A percentile compares a stretch with the other conserved stretches of the same genome.
phyloP scores from a whole-genome alignment of 37 sponge, comb jelly and placozoan genomes.

The Oopsacas minuta region DNA sequence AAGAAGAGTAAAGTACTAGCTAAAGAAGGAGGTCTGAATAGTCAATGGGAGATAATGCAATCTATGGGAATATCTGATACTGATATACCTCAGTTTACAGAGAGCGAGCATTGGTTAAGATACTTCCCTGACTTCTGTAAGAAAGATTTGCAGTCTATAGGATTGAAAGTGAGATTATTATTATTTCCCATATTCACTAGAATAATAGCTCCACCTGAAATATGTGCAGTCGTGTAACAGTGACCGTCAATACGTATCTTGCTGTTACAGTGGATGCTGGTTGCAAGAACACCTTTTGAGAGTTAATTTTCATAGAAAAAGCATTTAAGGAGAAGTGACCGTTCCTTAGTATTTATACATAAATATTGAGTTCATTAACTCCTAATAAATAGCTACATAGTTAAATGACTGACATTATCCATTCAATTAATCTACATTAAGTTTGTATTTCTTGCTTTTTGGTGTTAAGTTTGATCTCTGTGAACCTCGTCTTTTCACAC shows the following conservation, averaged over 20 bases:
- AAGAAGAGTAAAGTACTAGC: slow-evolving; percentile 77
- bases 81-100: slow-evolving; percentile 85
- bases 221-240: no score
- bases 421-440: background rate
- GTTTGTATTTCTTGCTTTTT: background rate
- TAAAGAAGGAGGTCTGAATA: slow-evolving; percentile 48
- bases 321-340: no score
- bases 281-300: no score
- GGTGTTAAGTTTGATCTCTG: background rate
- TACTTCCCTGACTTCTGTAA: slow-evolving; percentile 78
- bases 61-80: slow-evolving; percentile 50
- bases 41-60: slow-evolving; percentile 95
- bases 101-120: slow-evolving; percentile 68
- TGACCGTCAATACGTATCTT: no score
- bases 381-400: no score
- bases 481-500: background rate
- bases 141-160: slow-evolving; percentile 65
- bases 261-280: no score
- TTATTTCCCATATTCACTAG: no score
- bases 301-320: no score
- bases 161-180: slow-evolving; percentile 64
- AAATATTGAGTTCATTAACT: no score
- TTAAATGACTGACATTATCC: no score
- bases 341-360: no score
- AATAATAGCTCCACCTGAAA: no score